Conservation (phyloP, 2,888 invertebrate genomes). For the Sipunculus nudus region DNA sequence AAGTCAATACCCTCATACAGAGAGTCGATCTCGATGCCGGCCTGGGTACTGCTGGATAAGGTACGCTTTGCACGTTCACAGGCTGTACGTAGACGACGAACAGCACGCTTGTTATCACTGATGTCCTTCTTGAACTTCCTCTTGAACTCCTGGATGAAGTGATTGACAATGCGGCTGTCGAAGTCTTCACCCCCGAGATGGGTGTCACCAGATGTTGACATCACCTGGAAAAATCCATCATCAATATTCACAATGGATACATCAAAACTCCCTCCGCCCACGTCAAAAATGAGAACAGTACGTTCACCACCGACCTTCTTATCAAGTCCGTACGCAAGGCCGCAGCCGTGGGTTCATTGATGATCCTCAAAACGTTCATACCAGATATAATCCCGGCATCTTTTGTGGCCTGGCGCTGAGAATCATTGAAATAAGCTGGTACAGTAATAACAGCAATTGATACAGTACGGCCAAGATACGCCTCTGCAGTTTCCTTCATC, state of each 20-base stretch:
- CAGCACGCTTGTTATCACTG: conserved; percentile 81
- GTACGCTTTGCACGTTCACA: conserved; percentile 77
- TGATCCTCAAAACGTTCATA: conserved; percentile 84
- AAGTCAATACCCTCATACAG: conserved; percentile 95
- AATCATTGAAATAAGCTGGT: conserved; percentile 66
- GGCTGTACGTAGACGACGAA: conserved; percentile 90
- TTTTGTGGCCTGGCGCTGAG: conserved; percentile 74
- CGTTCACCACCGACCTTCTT: conserved; percentile 69
- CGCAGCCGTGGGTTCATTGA: conserved; percentile 78
- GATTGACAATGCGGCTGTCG: conserved; percentile 66
- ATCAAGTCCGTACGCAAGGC: conserved; percentile 70
- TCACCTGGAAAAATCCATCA: conserved; percentile 92
- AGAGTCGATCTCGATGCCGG: conserved; percentile 90
- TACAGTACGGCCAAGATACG: conserved; percentile 71
- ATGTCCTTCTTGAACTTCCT: conserved; percentile 67
- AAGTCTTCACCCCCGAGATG: conserved; percentile 89
- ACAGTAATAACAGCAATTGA: conserved; percentile 64
- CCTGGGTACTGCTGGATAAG: conserved; percentile 70
- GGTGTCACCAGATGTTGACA: conserved; percentile 96
- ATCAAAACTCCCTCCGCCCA: conserved; percentile 92
- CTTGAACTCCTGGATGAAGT: conserved; percentile 65
- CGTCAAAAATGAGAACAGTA: conserved; percentile 73
- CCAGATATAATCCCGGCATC: conserved; percentile 86
- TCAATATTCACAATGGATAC: conserved; percentile 94
- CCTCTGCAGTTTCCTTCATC: conserved; percentile 78